Conservation (phyloP, 2,888 invertebrate genomes). For the Catocala fraxini region DNA sequence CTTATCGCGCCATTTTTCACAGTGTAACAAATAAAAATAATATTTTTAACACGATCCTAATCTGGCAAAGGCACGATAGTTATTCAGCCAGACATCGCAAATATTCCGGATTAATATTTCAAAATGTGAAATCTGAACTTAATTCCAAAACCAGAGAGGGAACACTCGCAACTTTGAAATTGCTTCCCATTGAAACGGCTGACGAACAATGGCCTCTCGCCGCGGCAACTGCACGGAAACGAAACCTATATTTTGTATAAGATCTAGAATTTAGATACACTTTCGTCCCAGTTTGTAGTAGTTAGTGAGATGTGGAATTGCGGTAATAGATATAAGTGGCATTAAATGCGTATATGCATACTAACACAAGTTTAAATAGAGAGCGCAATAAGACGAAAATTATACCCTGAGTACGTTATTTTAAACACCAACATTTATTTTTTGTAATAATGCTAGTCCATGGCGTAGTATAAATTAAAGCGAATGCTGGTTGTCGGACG, state of each 20-base stretch:
- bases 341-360: too few species aligned
- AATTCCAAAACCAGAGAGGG: constrained; percentile 43
- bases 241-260: constrained; percentile 31
- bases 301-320: not conserved
- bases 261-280: constrained; percentile 25
- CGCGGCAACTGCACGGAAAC: constrained; percentile 6
- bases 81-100: constrained; percentile 11
- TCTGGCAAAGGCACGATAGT: constrained; percentile 6
- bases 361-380: too few species aligned
- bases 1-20: not conserved
- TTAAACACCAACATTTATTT: too few species aligned
- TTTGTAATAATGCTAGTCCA: too few species aligned
- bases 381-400: too few species aligned
- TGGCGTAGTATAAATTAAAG: too few species aligned
- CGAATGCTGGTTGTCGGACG: too few species aligned
- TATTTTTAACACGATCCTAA: not conserved
- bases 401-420: too few species aligned
- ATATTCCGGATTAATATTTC: constrained; percentile 30
- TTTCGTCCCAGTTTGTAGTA: constrained; percentile 12
- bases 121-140: constrained; percentile 43
- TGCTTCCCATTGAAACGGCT: constrained; percentile 64
- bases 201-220: constrained; percentile 50
- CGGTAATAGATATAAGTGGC: too few species aligned
- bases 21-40: not conserved
- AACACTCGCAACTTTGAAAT: constrained; percentile 61